Base-by-base conservation (phyloP, 2,797 vertebrate genomes). In the Urocyon cinereoargenteus region DNA sequence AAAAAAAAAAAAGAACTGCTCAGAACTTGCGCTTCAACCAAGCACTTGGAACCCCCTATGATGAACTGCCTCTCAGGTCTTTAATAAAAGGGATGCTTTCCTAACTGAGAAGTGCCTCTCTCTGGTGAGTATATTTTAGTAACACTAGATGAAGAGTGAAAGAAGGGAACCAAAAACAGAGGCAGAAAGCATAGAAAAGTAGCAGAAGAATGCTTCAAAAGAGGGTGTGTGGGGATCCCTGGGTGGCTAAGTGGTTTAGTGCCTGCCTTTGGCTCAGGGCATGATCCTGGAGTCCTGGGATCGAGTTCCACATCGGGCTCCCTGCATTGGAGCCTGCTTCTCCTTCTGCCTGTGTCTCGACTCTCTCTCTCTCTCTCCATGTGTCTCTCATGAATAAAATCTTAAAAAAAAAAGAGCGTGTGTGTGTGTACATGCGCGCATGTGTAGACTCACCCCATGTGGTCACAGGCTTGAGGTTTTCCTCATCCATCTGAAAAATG, bases 361-460 rank as follows among this genome's bases (percentile, higher is more conserved):
- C 40, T 8, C 40, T 45, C 40, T 45, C 40, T 40, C 40, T 40
- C 40, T 40, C 40, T 45, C 40, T 45, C 40, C 40, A 45, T 45
- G 40, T 45, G 40, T 45, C 40, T 45, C 40, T 45, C 40, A 45
- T 45, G 40, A 45, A 45, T 45, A 45, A 45, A 45, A 45, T 45
- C 40, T 45, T 45, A 45, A 45, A 45, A 45, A 45, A 45, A 45
- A 45, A 7, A 40, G 40, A 40, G 18, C 49, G 86, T n/a, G 61
- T 22, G 5, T 5, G 13, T 28, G 4, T 36, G 66, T 2, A 9
- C 49, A 19, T 12, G 5, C 6, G 0, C 31, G 70, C 15, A 13
- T 1, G 3, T 26, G 40, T n/a, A 73, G 97, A 96, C 92, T 98
- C 91, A 96, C 90, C 94, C 81, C 68, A 45, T 31, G 79, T 73